Evolutionary conservation across 2,113 vertebrate genomes (phyloP), one percentile per base, ranked within the genome.

Genomic region (Dendrocopos noguchii): DNA sequence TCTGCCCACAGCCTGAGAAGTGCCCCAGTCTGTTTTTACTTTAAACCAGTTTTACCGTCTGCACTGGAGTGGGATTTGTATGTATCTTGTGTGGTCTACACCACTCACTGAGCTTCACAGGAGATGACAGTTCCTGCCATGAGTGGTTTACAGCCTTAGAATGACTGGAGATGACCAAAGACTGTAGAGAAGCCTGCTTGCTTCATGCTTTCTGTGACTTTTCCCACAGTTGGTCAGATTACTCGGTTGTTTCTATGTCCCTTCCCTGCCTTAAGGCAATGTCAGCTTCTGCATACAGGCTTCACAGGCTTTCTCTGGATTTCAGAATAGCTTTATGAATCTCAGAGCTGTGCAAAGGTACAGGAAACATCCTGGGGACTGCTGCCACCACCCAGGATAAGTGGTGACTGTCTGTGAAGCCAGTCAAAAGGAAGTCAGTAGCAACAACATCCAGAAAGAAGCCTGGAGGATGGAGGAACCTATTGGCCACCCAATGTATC

Each of bases 241-340:
- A 9, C 44, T 86, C 29, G 16, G 34, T 70, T 28, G 72, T 80
- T 93, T 84, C 81, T 81, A 0, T 4, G 2, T 65, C 79, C 90
- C 91, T 94, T 90, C 91, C 93, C 94, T 87, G 46, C 84, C 95
- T 39, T 29, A 52, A 60, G 82, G 94, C 72, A 93, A 60, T 0
- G 0, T 33, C 36, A 74, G 50, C 75, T 86, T 68, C 73, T 79
- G 44, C 2, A 1, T 61, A 67, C 88, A 80, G 67, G 85, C 91
- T 83, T 79, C 84, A 67, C 68, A 67, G 87, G 21, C 67, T 88
- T 95, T 56, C 52, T 87, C 70, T 60, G 57, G 52, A 85, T 28
- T 52, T 42, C 67, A 76, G 13, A 93, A 74, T 33, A 80, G 71
- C 57, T 71, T 78, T 80, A n/a, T 0, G 0, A 85, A 91, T 36